Percentiles rank a stretch among this genome's conserved stretches.
phyloP scores from a whole-genome alignment of 2,113 vertebrate species.

The Rhegmatorhina hoffmannsi region DNA sequence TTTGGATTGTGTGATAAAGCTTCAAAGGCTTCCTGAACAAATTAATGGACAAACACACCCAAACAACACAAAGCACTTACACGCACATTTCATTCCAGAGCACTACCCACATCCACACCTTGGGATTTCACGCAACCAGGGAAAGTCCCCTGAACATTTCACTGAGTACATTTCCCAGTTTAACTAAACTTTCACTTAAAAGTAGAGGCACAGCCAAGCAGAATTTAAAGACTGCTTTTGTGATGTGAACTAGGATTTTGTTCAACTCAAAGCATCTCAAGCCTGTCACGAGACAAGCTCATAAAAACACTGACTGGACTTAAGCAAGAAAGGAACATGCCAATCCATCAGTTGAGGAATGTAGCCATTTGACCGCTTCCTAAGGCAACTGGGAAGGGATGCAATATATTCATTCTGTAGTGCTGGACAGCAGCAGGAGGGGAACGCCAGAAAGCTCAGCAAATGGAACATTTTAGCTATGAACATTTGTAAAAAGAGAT shows the following conservation, averaged over 20 bases:
- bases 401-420: conserved; percentile 78
- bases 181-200: conserved; percentile 30
- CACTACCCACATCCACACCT: not conserved
- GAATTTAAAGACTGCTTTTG: conserved; percentile 53
- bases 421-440: conserved; percentile 48
- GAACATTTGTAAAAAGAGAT: conserved; percentile 50
- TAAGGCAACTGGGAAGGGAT: conserved; percentile 72
- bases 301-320: conserved; percentile 75
- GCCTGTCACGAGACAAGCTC: conserved; percentile 74
- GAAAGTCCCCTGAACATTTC: not conserved
- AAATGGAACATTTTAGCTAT: conserved; percentile 65
- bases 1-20: conserved; percentile 61
- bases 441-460: conserved; percentile 46
- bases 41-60: conserved; percentile 54
- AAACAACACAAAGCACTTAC: conserved; percentile 19
- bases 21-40: conserved; percentile 61
- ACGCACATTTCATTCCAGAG: not conserved
- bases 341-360: conserved; percentile 80
- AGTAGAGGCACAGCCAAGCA: not conserved
- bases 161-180: not conserved
- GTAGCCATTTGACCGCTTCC: conserved; percentile 76
- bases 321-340: conserved; percentile 66
- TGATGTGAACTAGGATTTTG: conserved; percentile 63
- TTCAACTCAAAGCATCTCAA: conserved; percentile 72
- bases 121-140: not conserved